Conservation (phyloP, 2,113 vertebrate genomes). For the Pteropus alecto region DNA sequence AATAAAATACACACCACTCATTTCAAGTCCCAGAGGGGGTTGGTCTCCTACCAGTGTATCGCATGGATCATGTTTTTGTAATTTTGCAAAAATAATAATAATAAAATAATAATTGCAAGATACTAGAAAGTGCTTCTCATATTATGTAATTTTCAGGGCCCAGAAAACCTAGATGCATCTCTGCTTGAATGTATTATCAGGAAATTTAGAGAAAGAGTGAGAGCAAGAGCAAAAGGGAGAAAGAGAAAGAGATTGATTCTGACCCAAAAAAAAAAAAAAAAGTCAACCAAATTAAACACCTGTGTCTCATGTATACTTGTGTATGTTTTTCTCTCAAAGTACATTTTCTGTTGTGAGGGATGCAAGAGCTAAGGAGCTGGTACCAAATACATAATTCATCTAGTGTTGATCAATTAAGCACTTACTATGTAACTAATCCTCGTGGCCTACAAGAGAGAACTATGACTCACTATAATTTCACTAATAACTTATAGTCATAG, state of each 20-base stretch:
- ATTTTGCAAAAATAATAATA: not conserved
- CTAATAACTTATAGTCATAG: not conserved
- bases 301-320: not conserved
- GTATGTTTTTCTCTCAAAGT: not conserved
- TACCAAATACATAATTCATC: conserved; percentile 20
- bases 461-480: conserved; percentile 45
- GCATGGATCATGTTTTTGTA: not conserved
- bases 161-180: not conserved
- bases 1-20: not conserved
- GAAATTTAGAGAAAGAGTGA: not conserved
- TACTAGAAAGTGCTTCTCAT: not conserved
- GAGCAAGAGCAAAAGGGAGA: too few relatives aligned
- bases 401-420: conserved; percentile 27
- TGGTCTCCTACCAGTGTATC: not conserved
- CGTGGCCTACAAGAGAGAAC: not conserved
- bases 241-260: not conserved
- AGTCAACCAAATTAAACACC: not conserved
- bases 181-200: not conserved
- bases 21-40: not conserved
- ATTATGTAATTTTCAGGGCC: not conserved
- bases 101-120: not conserved
- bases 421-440: conserved; percentile 27
- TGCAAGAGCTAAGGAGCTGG: not conserved
- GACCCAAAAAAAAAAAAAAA: not conserved
- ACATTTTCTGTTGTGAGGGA: not conserved